phyloP scores from a whole-genome alignment of 92 coral and sea anemone genomes.

The Anthopleura xanthogrammica region DNA sequence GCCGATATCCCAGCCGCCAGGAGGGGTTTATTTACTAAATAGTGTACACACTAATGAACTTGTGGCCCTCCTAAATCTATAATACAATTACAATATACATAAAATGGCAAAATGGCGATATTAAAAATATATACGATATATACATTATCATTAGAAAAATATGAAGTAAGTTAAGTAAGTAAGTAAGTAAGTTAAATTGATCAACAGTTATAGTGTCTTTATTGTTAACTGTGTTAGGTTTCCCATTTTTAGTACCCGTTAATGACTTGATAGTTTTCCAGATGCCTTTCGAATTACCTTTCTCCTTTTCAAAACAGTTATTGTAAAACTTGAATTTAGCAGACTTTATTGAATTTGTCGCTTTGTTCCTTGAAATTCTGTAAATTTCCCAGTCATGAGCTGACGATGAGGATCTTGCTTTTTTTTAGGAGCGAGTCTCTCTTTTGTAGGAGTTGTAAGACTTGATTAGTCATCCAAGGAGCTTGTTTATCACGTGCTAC shows the following conservation, averaged over 20 bases:
- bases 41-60: no score
- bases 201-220: no score
- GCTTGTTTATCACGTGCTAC: slow-evolving; percentile 15
- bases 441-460: slow-evolving; percentile 21
- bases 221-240: no score
- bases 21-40: no score
- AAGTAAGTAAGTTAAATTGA: no score
- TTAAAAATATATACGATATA: no score
- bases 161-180: no score
- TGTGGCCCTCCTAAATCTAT: no score
- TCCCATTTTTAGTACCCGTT: slow-evolving; percentile 1
- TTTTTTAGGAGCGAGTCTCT: slow-evolving; percentile 23
- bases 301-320: not conserved
- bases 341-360: slow-evolving; percentile 16
- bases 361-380: slow-evolving; percentile 25
- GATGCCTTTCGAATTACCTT: slow-evolving; percentile 7
- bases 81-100: no score
- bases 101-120: no score
- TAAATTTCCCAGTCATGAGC: slow-evolving; percentile 12
- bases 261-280: slow-evolving; percentile 26
- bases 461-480: slow-evolving; percentile 30
- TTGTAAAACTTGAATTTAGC: slow-evolving; percentile 24
- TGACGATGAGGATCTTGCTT: slow-evolving; percentile 4
- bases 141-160: no score
- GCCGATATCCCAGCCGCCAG: no score